Base-by-base conservation (phyloP, 2,888 invertebrate species). In the Cinara cedri region DNA sequence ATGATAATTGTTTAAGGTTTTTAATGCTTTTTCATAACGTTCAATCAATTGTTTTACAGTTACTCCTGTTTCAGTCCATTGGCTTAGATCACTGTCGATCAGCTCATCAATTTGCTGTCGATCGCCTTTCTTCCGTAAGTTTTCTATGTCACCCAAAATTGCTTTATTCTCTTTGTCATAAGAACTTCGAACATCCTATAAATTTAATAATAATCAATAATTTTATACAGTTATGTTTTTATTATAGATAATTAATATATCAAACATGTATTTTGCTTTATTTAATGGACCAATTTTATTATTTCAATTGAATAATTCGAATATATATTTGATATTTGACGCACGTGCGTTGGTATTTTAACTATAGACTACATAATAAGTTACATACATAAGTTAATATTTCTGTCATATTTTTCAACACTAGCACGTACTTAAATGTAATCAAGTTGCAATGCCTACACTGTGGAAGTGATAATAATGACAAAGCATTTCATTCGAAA, bases 111-210 rank as follows among this genome's bases (percentile, higher is more conserved):
- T 49, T 68, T 49, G 46, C 1, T 68, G 68, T 76, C 68, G 68
- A 14, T 76, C 66, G 19, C 55, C 57, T 78, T 70, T 78, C 1
- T 62, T 70, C 11, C 60, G 68, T 8, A 78, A 0, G 13, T 49
- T 70, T 62, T 78, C 78, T 19, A 78, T 42, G 42, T 60, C 68
- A 34, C 21, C 26, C 21, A 42, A 44, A 66, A 78, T 70, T 21
- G 13, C 42, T 78, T 70, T 78, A 21, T 70, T 78, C 3, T 78
- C 78, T 62, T 78, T 78, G 13, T 78, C 78, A n/a, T 70, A 70
- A 21, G 34, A 34, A 51, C n/a, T 66, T 10, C 78, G 78, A 26
- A 70, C 78, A 44, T 78, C 78, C 78, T 78, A 54, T 11, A 65
- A 63, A 65, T 44, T 19, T 0, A 65, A 24, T 16, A 63, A 34